Conservation (phyloP, 1,140 invertebrate species). For the Proctacanthus coquilletti region DNA sequence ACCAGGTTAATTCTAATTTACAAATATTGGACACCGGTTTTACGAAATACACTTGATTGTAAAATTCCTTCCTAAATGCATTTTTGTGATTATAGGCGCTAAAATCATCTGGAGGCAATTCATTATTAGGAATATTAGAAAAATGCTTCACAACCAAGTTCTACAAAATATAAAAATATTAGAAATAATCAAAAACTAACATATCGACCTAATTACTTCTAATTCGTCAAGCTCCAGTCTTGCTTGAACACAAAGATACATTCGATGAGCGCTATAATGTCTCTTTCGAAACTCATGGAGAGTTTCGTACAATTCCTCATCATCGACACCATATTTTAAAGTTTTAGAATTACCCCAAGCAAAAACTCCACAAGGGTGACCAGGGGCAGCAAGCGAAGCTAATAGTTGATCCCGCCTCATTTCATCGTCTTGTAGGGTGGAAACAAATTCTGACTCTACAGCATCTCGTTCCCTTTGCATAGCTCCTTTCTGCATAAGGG, state of each 20-base stretch:
- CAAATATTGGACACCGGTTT: conserved; percentile 55
- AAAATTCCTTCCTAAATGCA: conserved; percentile 50
- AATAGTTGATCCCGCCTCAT: conserved; percentile 49
- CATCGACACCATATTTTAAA: conserved; percentile 49
- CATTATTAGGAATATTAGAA: conserved; percentile 46
- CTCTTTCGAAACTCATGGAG: conserved; percentile 64
- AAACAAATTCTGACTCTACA: conserved; percentile 58
- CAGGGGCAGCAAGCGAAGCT: conserved; percentile 42
- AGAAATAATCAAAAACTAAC: too few relatives aligned
- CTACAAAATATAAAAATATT: conserved; percentile 7
- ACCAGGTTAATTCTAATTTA: conserved; percentile 63
- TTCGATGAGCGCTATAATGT: conserved; percentile 79
- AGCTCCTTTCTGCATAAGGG: conserved; percentile 70
- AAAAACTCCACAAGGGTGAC: conserved; percentile 64
- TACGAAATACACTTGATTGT: conserved; percentile 55
- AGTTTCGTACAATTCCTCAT: conserved; percentile 43
- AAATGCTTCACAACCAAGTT: conserved; percentile 43
- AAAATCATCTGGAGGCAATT: conserved; percentile 42
- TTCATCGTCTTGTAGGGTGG: conserved; percentile 23
- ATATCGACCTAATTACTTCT: conserved; percentile 33
- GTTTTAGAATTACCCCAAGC: conserved; percentile 73
- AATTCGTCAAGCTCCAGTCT: conserved; percentile 60
- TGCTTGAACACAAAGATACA: conserved; percentile 71
- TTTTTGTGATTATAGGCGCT: conserved; percentile 24
- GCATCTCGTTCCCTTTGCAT: conserved; percentile 84